Evolutionary conservation across 2,888 invertebrate genomes (phyloP).

Genomic region (Argyresthia goedartella): DNA sequence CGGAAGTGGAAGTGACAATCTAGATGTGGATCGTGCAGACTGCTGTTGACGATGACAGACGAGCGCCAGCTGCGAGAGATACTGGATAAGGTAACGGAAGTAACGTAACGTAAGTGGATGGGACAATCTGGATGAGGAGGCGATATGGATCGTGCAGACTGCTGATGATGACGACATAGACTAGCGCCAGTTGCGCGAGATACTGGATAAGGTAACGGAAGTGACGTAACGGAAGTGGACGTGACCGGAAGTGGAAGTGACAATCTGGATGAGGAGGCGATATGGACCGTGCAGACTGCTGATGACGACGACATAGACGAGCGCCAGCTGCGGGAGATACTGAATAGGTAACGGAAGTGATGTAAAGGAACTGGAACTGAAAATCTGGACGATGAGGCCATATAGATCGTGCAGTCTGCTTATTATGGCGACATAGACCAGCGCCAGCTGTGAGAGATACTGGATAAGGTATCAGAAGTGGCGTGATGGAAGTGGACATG

Average conservation of each 20-base stretch:
- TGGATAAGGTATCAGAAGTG: constrained; percentile 13
- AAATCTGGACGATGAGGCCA: constrained; percentile 50
- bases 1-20: constrained; percentile 31
- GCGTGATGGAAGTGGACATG: constrained; percentile 15
- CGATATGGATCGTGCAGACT: constrained; percentile 56
- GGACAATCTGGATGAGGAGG: constrained; percentile 49
- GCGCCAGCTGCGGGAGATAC: constrained; percentile 27
- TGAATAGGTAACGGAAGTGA: constrained; percentile 29
- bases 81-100: constrained; percentile 20
- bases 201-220: constrained; percentile 13
- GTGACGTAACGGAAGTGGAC: constrained; percentile 8
- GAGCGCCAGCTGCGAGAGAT: constrained; percentile 28
- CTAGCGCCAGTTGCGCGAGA: constrained; percentile 20
- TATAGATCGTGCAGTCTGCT: constrained; percentile 56
- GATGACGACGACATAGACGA: constrained; percentile 25
- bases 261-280: constrained; percentile 49
- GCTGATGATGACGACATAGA: constrained; percentile 28
- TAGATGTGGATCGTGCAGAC: constrained; percentile 63
- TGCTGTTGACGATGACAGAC: constrained; percentile 27
- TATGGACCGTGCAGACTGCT: constrained; percentile 55
- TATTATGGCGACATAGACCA: constrained; percentile 25
- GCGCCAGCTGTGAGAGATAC: constrained; percentile 16
- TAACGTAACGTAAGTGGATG: constrained; percentile 17
- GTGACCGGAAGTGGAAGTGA: constrained; percentile 26
- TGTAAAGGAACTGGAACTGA: constrained; percentile 41